Conservation (phyloP, 2,797 vertebrate species). For the Artibeus lituratus region DNA sequence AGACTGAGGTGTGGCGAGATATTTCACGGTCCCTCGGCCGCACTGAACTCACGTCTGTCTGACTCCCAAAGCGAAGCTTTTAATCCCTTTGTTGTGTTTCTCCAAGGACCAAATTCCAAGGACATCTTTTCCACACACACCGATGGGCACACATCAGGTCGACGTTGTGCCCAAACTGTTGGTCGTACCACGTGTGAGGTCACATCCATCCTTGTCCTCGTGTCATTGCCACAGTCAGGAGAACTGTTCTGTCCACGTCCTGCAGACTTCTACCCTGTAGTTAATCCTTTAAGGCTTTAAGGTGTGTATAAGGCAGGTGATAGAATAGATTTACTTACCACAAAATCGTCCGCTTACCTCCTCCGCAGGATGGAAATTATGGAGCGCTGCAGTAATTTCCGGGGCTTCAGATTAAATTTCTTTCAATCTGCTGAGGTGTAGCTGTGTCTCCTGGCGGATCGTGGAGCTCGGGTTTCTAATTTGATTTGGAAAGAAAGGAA, state of each 20-base stretch:
- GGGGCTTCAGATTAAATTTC: slow-evolving; percentile 72
- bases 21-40: background rate
- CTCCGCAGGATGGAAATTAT: slow-evolving; percentile 72
- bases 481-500: slow-evolving; percentile 78
- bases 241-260: background rate
- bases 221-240: too few species aligned
- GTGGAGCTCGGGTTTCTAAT: slow-evolving; percentile 79
- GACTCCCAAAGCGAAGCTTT: background rate
- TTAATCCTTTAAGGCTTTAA: background rate
- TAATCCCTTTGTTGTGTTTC: background rate
- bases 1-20: background rate
- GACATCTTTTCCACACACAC: accelerated
- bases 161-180: background rate
- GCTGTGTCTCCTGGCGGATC: slow-evolving; percentile 78
- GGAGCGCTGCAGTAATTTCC: slow-evolving; percentile 68
- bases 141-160: background rate
- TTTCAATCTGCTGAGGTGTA: slow-evolving; percentile 73
- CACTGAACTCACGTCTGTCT: background rate
- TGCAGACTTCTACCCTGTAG: background rate
- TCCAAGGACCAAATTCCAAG: background rate
- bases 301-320: background rate
- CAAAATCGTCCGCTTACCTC: slow-evolving; percentile 48
- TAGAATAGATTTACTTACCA: too few species aligned
- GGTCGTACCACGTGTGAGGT: accelerated
- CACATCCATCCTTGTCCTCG: accelerated